These are phyloP conservation scores for Diplosoma virens DNA, from an alignment of 23 tunicate genomes.

Conservation along the genomic window DNA sequence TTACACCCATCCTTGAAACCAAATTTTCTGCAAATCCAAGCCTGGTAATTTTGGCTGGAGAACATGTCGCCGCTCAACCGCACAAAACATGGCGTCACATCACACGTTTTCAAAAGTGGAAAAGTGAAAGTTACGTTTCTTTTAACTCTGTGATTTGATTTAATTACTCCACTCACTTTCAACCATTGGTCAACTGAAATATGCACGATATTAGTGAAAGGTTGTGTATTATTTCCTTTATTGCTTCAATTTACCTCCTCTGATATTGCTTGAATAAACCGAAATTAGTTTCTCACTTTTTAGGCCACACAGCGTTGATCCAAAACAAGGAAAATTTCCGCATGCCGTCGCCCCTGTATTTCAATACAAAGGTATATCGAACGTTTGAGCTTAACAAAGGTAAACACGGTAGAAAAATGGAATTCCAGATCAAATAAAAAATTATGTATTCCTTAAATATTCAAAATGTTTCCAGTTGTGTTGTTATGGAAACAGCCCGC, in stretches of 20 bases:
- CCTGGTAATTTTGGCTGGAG: not conserved
- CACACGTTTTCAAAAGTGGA: conserved; percentile 4
- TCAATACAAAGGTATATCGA: too few relatives aligned
- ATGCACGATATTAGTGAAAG: not conserved
- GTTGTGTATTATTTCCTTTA: too few relatives aligned
- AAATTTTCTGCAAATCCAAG: conserved; percentile 24
- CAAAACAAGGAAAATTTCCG: not conserved
- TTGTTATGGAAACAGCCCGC: too few relatives aligned
- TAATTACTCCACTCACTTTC: not conserved
- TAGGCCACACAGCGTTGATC: not conserved
- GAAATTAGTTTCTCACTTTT: not conserved
- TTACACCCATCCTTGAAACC: conserved; percentile 6
- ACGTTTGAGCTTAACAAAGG: too few relatives aligned
- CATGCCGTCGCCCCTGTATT: not conserved
- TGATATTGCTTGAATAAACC: not conserved
- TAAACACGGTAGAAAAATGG: too few relatives aligned
- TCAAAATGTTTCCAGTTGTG: too few relatives aligned
- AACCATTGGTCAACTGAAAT: conserved; percentile 4
- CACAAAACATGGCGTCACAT: not conserved
- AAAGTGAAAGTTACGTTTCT: not conserved
- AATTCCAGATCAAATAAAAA: too few relatives aligned
- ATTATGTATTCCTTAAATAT: too few relatives aligned
- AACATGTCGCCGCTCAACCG: not conserved
- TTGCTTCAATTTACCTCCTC: not conserved
- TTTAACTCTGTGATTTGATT: not conserved